Percentiles rank a stretch among this genome's conserved stretches.
Conservation (phyloP, 2,888 invertebrate genomes). For the Agrochola lota region DNA sequence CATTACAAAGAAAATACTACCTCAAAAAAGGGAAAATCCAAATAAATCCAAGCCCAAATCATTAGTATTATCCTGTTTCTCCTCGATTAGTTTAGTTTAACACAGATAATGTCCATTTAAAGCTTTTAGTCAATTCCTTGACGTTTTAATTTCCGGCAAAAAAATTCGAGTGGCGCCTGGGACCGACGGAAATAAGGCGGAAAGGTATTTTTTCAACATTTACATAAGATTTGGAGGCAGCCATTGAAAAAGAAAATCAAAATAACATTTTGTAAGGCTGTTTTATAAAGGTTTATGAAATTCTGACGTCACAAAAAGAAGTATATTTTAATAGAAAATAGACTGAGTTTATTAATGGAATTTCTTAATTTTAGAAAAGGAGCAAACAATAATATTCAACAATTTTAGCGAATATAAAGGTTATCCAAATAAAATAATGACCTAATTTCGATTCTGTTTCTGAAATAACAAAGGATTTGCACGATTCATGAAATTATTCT, state of each 20-base stretch:
- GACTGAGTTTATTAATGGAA: background rate
- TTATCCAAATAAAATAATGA: background rate
- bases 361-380: background rate
- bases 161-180: conserved; percentile 57
- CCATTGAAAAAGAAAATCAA: conserved; percentile 46
- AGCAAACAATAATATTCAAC: background rate
- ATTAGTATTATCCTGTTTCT: conserved; percentile 33
- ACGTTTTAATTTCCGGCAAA: conserved; percentile 81
- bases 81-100: conserved; percentile 47
- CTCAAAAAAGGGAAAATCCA: no score
- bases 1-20: background rate
- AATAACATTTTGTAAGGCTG: conserved; percentile 37
- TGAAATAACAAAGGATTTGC: conserved; percentile 7
- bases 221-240: conserved; percentile 58
- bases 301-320: conserved; percentile 3
- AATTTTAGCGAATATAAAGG: background rate
- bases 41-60: conserved; percentile 23
- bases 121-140: conserved; percentile 73
- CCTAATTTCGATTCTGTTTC: background rate
- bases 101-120: conserved; percentile 71
- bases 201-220: conserved; percentile 64
- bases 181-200: conserved; percentile 67
- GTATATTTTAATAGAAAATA: background rate
- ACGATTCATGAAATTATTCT: conserved; percentile 1
- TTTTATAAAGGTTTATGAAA: conserved; percentile 15